A percentile compares a stretch with the other conserved stretches of the same genome.
phyloP scores from a whole-genome alignment of 2,888 invertebrate species.

The Miltochrista miniata region DNA sequence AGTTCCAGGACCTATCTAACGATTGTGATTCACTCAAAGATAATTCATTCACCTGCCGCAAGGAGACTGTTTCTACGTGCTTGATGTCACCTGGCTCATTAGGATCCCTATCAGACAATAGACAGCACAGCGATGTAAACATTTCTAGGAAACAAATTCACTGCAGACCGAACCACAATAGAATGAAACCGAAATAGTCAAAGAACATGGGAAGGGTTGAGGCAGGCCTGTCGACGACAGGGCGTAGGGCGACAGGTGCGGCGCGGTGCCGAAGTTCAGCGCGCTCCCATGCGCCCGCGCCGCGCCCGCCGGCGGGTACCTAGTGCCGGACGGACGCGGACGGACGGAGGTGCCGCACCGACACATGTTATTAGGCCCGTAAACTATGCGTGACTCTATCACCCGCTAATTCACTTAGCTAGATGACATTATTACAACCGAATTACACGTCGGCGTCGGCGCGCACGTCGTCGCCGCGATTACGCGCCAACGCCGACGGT shows the following conservation, averaged over 20 bases:
- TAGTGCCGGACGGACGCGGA: background rate
- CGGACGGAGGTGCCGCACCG: too few species aligned
- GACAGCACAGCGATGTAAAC: too few species aligned
- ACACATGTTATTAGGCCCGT: constrained; percentile 48
- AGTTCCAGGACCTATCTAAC: too few species aligned
- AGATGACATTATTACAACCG: constrained; percentile 63
- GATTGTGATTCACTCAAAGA: too few species aligned
- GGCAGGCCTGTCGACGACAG: constrained; percentile 3
- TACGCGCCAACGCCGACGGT: constrained; percentile 38
- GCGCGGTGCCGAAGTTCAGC: constrained; percentile 51
- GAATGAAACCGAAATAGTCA: constrained; percentile 12
- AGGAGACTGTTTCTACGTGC: too few species aligned
- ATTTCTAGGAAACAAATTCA: too few species aligned
- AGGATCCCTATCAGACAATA: too few species aligned
- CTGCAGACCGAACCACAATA: too few species aligned
- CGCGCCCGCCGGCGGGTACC: background rate
- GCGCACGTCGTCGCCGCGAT: constrained; percentile 42
- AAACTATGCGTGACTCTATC: constrained; percentile 66
- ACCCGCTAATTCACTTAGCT: constrained; percentile 57
- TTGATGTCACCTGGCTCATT: too few species aligned
- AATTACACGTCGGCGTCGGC: constrained; percentile 53
- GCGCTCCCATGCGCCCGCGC: constrained; percentile 44
- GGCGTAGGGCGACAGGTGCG: constrained; percentile 11
- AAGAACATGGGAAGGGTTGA: constrained; percentile 7
- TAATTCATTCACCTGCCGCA: too few species aligned